Percentiles rank a stretch among this genome's conserved stretches.
These are phyloP conservation scores for Toxotes jaculatrix DNA, from an alignment of 2,113 vertebrate genomes.

Conservation along the genomic window DNA sequence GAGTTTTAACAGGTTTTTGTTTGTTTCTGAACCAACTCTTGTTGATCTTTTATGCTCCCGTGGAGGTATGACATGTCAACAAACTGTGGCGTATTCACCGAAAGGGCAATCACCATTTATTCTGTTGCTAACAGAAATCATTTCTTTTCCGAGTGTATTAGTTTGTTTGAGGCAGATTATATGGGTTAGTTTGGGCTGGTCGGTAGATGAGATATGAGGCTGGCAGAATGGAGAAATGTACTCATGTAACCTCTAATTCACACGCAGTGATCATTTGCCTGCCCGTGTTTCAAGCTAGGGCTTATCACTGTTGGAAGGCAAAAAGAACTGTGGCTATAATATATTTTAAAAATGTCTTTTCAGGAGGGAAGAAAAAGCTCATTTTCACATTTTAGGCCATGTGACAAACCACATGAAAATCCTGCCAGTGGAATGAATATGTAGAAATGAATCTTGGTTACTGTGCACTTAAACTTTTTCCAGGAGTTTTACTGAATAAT, in stretches of 20 bases:
- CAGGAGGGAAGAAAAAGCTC: neutral
- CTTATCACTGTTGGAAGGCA: slow-evolving; percentile 9
- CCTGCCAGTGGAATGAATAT: neutral
- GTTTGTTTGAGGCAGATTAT: slow-evolving; percentile 35
- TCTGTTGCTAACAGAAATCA: neutral
- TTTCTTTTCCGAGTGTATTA: neutral
- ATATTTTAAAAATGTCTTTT: slow-evolving; percentile 40
- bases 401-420: neutral
- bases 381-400: neutral
- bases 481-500: no score
- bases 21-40: neutral
- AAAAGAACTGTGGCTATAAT: slow-evolving; percentile 16
- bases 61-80: neutral
- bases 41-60: neutral
- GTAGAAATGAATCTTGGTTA: neutral
- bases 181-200: neutral
- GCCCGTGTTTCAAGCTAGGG: slow-evolving; percentile 30
- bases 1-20: neutral
- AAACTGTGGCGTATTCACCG: neutral
- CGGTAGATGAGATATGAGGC: slow-evolving; percentile 19
- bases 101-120: slow-evolving; percentile 5
- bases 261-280: slow-evolving; percentile 27
- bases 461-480: no score
- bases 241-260: slow-evolving; percentile 33
- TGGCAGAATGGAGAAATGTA: slow-evolving; percentile 26